Percentiles rank a stretch among this genome's conserved stretches.
Evolutionary conservation across 2,113 vertebrate genomes (phyloP).

Genomic region (Panurus biarmicus): DNA sequence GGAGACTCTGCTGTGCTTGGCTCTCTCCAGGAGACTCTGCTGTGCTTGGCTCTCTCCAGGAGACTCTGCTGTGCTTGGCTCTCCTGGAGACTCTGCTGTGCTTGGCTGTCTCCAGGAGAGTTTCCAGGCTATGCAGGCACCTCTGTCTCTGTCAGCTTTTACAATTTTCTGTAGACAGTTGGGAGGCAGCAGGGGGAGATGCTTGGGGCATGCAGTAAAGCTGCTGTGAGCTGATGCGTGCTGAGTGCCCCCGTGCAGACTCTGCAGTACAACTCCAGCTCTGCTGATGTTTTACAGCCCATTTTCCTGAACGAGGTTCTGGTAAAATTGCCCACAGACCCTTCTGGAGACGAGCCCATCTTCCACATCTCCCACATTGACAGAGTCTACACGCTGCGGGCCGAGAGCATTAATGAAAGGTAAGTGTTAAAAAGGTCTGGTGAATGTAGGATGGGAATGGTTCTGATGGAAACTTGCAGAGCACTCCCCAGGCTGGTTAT

Average conservation of each 20-base stretch:
- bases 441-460: background rate
- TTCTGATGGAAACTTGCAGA: background rate
- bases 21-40: background rate
- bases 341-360: constrained; percentile 94
- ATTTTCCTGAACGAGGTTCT: constrained; percentile 98
- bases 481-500: background rate
- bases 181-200: background rate
- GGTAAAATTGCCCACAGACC: constrained; percentile 96
- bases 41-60: background rate
- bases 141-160: background rate
- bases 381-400: constrained; percentile 92
- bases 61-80: background rate
- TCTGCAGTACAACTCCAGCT: background rate
- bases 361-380: constrained; percentile 99
- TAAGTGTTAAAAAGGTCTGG: too few relatives aligned
- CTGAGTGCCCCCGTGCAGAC: background rate
- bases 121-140: background rate
- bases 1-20: background rate
- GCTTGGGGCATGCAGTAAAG: background rate
- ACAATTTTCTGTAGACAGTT: background rate
- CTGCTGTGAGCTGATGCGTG: background rate
- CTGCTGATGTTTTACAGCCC: constrained; percentile 78
- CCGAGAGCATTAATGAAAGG: constrained; percentile 97
- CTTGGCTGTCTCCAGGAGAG: background rate
- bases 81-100: background rate